Conservation (phyloP, 2,113 vertebrate genomes). For the Drymodes brunneopygia region DNA sequence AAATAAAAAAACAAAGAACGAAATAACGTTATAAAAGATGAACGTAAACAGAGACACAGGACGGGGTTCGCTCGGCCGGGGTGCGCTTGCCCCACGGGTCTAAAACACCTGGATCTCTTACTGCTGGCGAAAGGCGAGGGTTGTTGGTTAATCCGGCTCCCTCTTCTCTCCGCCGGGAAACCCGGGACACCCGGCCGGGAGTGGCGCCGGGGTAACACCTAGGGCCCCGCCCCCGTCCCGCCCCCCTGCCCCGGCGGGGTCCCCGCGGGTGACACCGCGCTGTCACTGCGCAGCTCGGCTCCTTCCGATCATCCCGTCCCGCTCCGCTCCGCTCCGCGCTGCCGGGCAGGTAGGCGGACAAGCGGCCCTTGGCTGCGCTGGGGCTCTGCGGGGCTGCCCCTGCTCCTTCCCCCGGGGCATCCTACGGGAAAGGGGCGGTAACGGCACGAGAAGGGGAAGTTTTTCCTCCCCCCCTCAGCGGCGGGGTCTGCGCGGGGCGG, state of each 20-base stretch:
- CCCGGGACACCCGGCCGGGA: not conserved
- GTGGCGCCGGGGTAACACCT: not conserved
- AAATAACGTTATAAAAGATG: too few relatives aligned
- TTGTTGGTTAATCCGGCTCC: not conserved
- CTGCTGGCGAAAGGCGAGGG: rapidly evolving
- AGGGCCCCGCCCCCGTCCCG: not conserved
- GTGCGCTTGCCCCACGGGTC: not conserved
- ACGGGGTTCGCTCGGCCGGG: rapidly evolving
- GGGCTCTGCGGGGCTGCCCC: not conserved
- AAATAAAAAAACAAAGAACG: not conserved
- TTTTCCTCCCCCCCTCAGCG: rapidly evolving
- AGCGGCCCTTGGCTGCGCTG: not conserved
- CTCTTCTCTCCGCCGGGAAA: too few relatives aligned
- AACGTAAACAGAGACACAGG: rapidly evolving
- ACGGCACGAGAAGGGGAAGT: rapidly evolving
- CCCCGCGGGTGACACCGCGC: not conserved
- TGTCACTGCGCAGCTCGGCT: not conserved
- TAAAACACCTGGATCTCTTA: not conserved
- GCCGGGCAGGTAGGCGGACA: not conserved
- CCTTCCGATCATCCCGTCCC: too few relatives aligned
- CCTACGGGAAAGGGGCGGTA: not conserved
- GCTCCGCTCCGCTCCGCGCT: too few relatives aligned
- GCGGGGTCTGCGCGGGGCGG: not conserved
- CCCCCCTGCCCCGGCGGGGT: not conserved
- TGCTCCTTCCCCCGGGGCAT: not conserved